Evolutionary conservation across 2,797 vertebrate genomes (phyloP), one percentile per base, ranked within the genome.

Genomic region (Hoplostethus atlanticus): DNA sequence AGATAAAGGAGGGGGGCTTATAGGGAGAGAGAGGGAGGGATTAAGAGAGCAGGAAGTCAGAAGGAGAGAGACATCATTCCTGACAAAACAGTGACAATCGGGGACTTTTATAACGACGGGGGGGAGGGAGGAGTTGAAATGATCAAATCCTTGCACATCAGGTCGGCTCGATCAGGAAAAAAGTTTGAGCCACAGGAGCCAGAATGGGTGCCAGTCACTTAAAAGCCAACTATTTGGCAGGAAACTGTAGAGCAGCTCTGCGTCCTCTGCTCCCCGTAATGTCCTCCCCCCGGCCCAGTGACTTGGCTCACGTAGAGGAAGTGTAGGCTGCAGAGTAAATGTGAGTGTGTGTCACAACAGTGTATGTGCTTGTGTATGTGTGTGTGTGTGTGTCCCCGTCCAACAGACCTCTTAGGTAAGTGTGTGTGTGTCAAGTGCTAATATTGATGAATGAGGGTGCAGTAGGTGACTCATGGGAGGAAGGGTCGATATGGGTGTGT

Each of bases 371-470:
- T 13, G 36, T 52, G 64, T 55, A 34, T 50, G 62, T 51, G 66
- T 68, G 52, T 47, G 44, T 34, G 60, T 48, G 42, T 50, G 60
- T 48, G 28, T 21, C 16, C 9, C 42, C 42, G n/a, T 51, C 48
- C n/a, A 17, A 51, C 11, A 9, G 59, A 5, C 17, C 9, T 38
- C 13, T 52, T 44, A 50, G 15, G 6, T 55, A 2, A 28, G 42
- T 52, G 21, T 21, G 21, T 21, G 58, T 75, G 50, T 58, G 60
- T 48, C 16, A 21, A 57, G 77, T 71, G 74, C 77, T 92, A 91
- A 90, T 89, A 84, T 86, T 91, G 90, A 91, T 92, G 79, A 92
- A 91, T 87, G 89, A 86, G 80, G 74, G 64, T 60, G 71, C 84
- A 81, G 63, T 40, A 77, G 75, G 78, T 81, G 88, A 89, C 89